These are phyloP conservation scores for Microplitis deprimator DNA, from an alignment of 2,888 invertebrate genomes.

Conservation along the genomic window DNA sequence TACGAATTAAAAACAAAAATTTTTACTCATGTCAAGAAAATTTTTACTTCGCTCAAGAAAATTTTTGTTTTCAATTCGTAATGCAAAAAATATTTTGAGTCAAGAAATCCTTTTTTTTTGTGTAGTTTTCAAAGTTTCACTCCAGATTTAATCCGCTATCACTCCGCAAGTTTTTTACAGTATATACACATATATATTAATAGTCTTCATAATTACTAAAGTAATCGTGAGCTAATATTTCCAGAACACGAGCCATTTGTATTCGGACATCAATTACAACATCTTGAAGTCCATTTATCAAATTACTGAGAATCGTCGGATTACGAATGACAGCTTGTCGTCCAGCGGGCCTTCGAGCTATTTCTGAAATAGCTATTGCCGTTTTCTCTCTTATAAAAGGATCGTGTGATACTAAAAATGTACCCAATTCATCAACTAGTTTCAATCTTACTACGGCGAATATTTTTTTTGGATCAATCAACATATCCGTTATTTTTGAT, in stretches of 20 bases:
- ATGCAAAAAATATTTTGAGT: too few species aligned
- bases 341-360: conserved; percentile 68
- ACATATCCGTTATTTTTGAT: conserved; percentile 69
- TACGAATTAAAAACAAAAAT: too few species aligned
- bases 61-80: too few species aligned
- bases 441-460: conserved; percentile 69
- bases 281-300: conserved; percentile 66
- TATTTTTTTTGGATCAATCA: conserved; percentile 71
- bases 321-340: conserved; percentile 68
- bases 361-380: conserved; percentile 64
- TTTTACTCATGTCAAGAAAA: too few species aligned
- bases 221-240: conserved; percentile 63
- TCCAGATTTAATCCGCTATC: too few species aligned
- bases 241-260: conserved; percentile 67
- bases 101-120: too few species aligned
- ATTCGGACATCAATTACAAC: conserved; percentile 63
- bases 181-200: too few species aligned
- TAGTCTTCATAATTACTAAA: conserved; percentile 43
- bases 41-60: too few species aligned
- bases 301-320: conserved; percentile 61
- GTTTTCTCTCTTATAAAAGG: conserved; percentile 69
- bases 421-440: conserved; percentile 69
- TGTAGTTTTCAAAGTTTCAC: too few species aligned
- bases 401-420: conserved; percentile 61
- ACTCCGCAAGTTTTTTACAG: too few species aligned